Base-by-base conservation (phyloP, 2,888 invertebrate genomes). In the Coecobrya sp. region DNA sequence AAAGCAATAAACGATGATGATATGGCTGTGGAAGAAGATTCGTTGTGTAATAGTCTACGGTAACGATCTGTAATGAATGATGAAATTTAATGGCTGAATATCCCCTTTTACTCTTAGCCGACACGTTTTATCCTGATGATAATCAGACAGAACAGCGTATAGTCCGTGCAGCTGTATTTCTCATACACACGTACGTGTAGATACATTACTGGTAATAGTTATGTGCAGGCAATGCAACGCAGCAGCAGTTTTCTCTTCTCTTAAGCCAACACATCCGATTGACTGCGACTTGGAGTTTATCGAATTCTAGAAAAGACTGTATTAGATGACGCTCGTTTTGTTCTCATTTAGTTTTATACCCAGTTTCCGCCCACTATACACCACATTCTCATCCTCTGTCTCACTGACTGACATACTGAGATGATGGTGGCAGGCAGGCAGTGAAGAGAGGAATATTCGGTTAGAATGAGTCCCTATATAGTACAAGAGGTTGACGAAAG, bases 21-120 rank as follows among this genome's bases (percentile, higher is more conserved):
- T 76, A 73, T 55, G 55, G 36, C 59, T 49, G 55, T 45, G 36
- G 45, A 59, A 13, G 45, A 85, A 85, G 84, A 49, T 65, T 85
- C 84, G 65, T 85, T 36, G 36, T 65, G 84, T 85, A 85, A 85
- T 65, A 85, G 84, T 86, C 45, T 84, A 45, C 84, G 82, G 82
- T 89, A 89, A 89, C 89, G 89, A 89, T 70, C 89, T 89, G 89
- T 89, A 92, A 92, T 92, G 89, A 92, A 92, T 89, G 89, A 92
- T 79, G 89, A 89, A 92, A 84, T 84, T 92, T 88, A 92, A 92
- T 88, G 76, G 82, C 76, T 89, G 70, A 36, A 55, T 79, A 73
- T 85, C 55, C 86, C 65, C 91, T 76, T 87, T 87, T 84, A 59
- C 79, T 70, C 27, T 76, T 42, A 45, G 22, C 68, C 86, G 79